Base-by-base conservation (phyloP, 2,797 vertebrate species). In the Discoglossus pictus region DNA sequence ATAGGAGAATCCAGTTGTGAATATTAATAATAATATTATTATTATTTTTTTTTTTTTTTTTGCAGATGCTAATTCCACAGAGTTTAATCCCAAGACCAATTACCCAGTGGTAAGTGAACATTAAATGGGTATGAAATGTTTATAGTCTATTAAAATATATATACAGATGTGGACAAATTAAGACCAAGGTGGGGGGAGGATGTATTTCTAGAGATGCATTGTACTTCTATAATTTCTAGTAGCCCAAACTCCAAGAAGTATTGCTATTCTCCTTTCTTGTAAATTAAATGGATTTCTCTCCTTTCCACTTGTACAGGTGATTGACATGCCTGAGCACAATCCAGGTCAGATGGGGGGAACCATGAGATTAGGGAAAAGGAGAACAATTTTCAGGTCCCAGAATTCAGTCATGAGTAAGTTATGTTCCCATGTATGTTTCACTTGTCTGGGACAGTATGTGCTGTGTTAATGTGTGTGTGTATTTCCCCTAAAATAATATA, bases 301-400 rank as follows among this genome's bases (percentile, higher is more conserved):
- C n/a, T 47, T n/a, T 50, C n/a, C 23, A 56, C 46, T 64, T 47
- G 34, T 7, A 13, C 79, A 98, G 95, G 94, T 98, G 74, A 93
- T 97, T 81, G 97, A 98, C 77, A 98, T 99, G 95, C 96, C 95
- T 0, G 95, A 97, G 74, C 96, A 98, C 81, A 98, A 98, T 78
- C 93, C 92, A 2, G 94, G 93, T 50, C 90, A 98, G 66, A 95
- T 97, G 94, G 96, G 95, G 0, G 94, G 94, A 24, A 99, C 95
- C 16, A 97, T 98, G 95, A 89, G 96, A 74, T 80, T 98, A 66
- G 94, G 95, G 63, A 96, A 94, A 86, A 92, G 97, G 51, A 89
- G 90, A 47, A 99, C 95, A 1, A 83, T 97, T 74, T 97, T 98
- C 78, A 93, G 87, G 75, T 93, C 88, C 61, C 87, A 74, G 73